Evolutionary conservation across 2,113 vertebrate genomes (phyloP), one percentile per base, ranked within the genome.

Genomic region (Chroicocephalus ridibundus): DNA sequence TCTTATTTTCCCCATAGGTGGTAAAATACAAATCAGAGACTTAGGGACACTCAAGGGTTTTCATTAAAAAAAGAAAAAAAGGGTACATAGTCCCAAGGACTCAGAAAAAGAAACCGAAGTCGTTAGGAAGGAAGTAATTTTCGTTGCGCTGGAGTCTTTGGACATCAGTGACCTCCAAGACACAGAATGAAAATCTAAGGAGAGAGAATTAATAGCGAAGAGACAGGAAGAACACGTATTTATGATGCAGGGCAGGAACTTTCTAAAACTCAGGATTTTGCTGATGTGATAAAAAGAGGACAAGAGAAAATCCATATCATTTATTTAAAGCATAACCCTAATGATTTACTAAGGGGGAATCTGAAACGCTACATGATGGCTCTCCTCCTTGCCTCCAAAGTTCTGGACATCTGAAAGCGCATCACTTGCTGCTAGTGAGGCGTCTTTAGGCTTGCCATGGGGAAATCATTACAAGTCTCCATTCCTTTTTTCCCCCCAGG

Each of bases 151-250:
- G 7, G 15, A 83, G 40, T 78, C 70, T 88, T 72, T 77, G 65
- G 70, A 65, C 47, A 77, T 64, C 81, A 76, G 49, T 94, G 93
- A 94, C 93, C 97, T 96, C 88, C 42, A 82, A 84, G 70, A 82
- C 68, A 89, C 38, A 62, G 64, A 82, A 84, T 55, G 47, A 91
- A 91, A 94, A 91, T 66, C 57, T 77, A 51, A 90, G 65, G 62
- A 90, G 32, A 74, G 51, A 84, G 31, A 93, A 91, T 88, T 92
- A 76, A 86, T 68, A 74, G 40, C 0, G 0, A 93, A 71, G 40
- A 95, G 94, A 77, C 57, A 89, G 57, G 86, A 79, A 88, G 78
- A 95, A 83, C 69, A 82, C 16, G 8, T 78, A 93, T 97, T 96
- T 94, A 93, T 89, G 88, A 87, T 42, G 47, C 11, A 65, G 78